These are phyloP conservation scores for Autographa gamma DNA, from an alignment of 2,888 invertebrate genomes.

Conservation along the genomic window DNA sequence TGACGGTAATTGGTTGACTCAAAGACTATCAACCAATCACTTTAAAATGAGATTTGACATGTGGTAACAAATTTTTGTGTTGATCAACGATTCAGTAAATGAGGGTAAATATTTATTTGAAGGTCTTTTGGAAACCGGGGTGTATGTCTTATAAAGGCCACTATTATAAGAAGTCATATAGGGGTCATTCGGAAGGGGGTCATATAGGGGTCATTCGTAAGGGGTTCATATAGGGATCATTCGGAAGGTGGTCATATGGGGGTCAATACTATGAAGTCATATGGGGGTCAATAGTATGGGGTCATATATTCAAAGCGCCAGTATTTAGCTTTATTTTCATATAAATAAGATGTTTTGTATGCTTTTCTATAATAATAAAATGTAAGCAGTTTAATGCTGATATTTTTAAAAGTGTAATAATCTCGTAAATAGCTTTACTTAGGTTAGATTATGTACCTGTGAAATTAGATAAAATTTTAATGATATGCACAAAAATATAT, in stretches of 20 bases:
- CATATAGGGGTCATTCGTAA: too few relatives aligned
- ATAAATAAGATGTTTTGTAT: conserved; percentile 13
- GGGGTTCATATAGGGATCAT: too few relatives aligned
- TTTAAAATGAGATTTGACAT: too few relatives aligned
- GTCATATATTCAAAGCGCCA: conserved; percentile 30
- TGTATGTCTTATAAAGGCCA: neutral
- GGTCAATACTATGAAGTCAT: too few relatives aligned
- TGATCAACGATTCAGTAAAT: too few relatives aligned
- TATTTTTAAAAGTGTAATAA: conserved; percentile 37
- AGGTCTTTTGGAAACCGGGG: neutral
- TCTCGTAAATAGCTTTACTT: conserved; percentile 53
- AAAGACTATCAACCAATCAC: too few relatives aligned
- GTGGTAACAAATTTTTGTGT: too few relatives aligned
- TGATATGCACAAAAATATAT: conserved; percentile 43
- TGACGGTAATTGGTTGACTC: too few relatives aligned
- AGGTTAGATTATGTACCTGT: conserved; percentile 43
- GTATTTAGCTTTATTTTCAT: conserved; percentile 41
- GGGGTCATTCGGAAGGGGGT: too few relatives aligned
- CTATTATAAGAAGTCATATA: too few relatives aligned
- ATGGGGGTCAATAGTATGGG: conserved; percentile 6
- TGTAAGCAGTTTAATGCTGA: conserved; percentile 26
- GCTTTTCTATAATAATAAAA: conserved; percentile 44
- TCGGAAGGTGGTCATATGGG: too few relatives aligned
- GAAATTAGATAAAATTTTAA: conserved; percentile 29
- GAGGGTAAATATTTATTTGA: too few relatives aligned